Evolutionary conservation across 2,888 invertebrate genomes (phyloP).

Genomic region (Thelaira solivaga): DNA sequence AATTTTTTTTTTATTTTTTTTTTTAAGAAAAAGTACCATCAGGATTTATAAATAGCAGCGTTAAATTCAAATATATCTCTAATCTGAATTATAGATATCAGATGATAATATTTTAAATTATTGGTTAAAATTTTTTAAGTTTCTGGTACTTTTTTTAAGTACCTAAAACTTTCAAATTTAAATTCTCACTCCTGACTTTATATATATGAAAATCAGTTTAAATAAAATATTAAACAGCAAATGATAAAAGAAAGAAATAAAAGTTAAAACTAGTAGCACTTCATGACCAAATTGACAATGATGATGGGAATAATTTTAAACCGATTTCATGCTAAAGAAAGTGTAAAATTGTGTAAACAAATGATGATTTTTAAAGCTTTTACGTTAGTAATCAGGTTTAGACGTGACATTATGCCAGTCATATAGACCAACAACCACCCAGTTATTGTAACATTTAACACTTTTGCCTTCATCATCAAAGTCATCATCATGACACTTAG

Average conservation of each 20-base stretch:
- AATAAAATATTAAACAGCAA: background rate
- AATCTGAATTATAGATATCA: too few species aligned
- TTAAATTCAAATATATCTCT: too few species aligned
- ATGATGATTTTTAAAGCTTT: background rate
- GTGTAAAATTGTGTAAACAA: background rate
- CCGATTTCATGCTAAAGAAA: constrained; percentile 17
- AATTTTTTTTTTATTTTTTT: too few species aligned
- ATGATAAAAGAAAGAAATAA: background rate
- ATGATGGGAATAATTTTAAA: constrained; percentile 23
- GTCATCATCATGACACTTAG: background rate
- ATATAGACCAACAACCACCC: background rate
- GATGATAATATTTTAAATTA: too few species aligned
- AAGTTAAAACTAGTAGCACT: background rate
- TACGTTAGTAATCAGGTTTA: background rate
- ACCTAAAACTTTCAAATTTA: too few species aligned
- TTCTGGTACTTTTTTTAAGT: too few species aligned
- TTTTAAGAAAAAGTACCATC: too few species aligned
- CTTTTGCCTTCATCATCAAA: background rate
- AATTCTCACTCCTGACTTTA: too few species aligned
- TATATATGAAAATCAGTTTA: background rate
- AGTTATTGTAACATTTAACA: constrained; percentile 12
- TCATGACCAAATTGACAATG: constrained; percentile 10
- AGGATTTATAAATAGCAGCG: too few species aligned
- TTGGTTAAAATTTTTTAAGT: too few species aligned
- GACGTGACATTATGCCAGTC: background rate